Evolutionary conservation across 2,113 vertebrate genomes (phyloP).

Genomic region (Gopherus evgoodei): DNA sequence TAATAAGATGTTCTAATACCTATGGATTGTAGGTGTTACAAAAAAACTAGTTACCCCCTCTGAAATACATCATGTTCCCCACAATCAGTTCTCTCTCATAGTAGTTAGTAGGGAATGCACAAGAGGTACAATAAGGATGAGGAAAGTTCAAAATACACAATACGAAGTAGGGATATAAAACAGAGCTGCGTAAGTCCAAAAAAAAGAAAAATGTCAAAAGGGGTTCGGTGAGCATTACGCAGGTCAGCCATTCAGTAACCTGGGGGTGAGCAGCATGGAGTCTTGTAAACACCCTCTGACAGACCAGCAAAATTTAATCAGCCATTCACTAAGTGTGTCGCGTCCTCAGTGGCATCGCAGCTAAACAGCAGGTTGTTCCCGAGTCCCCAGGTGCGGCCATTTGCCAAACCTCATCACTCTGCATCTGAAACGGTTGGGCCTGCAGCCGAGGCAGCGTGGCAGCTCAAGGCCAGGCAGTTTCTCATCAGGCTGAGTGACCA

Average conservation of each 20-base stretch:
- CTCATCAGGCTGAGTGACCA: too few relatives aligned
- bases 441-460: too few relatives aligned
- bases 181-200: not conserved
- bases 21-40: fast-evolving
- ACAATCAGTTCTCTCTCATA: fast-evolving
- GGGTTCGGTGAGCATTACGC: not conserved
- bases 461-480: too few relatives aligned
- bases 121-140: not conserved
- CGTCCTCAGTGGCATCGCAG: too few relatives aligned
- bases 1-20: fast-evolving
- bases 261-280: not conserved
- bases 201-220: not conserved
- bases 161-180: not conserved
- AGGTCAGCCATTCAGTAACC: not conserved
- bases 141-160: not conserved
- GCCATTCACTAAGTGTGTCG: not conserved
- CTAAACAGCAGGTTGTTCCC: too few relatives aligned
- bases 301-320: not conserved
- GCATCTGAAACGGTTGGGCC: too few relatives aligned
- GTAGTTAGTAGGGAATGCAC: fast-evolving
- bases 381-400: too few relatives aligned
- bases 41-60: not conserved
- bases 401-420: too few relatives aligned
- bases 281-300: not conserved
- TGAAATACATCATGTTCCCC: fast-evolving